Evolutionary conservation across 2,113 vertebrate genomes (phyloP).

Genomic region (Arizona elegans): DNA sequence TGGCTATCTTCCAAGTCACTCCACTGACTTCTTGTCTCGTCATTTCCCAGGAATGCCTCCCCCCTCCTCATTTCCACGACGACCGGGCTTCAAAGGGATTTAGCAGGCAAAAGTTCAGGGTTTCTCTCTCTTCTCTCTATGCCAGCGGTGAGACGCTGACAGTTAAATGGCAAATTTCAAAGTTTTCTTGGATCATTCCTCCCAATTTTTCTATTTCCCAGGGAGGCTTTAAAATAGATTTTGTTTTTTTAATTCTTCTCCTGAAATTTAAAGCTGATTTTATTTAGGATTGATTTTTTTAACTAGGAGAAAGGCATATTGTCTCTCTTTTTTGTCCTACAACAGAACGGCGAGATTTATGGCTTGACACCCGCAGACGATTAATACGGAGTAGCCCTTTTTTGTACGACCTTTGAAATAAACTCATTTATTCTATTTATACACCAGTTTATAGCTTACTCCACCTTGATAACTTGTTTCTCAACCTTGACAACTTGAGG

Average conservation of each 20-base stretch:
- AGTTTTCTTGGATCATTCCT: background rate
- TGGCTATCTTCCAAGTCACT: too few relatives aligned
- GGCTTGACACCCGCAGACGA: background rate
- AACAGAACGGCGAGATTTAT: background rate
- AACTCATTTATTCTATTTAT: background rate
- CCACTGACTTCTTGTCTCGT: too few relatives aligned
- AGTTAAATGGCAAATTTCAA: background rate
- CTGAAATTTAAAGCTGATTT: background rate
- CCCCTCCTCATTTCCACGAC: too few relatives aligned
- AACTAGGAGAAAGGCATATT: background rate
- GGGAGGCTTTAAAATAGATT: background rate
- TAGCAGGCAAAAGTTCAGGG: too few relatives aligned
- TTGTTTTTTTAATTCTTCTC: background rate
- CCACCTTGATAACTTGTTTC: background rate
- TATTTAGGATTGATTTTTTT: background rate
- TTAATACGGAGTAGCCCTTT: background rate
- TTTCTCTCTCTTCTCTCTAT: too few relatives aligned
- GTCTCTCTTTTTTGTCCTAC: background rate
- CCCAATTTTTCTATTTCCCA: background rate
- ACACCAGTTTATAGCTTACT: background rate
- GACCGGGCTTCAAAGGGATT: too few relatives aligned
- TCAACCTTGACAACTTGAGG: background rate
- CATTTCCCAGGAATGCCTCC: too few relatives aligned
- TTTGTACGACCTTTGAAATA: background rate
- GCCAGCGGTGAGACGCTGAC: too few relatives aligned